Conservation (phyloP, 2,888 invertebrate species). For the Philopedon plagiatum region DNA sequence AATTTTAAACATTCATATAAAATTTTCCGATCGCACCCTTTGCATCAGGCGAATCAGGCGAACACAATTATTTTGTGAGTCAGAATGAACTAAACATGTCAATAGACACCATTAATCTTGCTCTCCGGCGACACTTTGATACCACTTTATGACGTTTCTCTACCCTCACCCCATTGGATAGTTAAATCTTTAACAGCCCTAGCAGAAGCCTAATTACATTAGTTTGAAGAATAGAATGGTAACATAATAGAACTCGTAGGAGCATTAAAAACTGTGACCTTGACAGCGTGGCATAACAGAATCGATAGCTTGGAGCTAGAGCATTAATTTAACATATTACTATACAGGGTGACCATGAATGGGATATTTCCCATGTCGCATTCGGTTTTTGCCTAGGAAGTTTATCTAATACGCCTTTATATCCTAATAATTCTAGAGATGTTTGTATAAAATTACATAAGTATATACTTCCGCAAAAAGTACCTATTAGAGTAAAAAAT, state of each 20-base stretch:
- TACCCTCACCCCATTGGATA: constrained; percentile 34
- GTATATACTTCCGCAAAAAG: no score
- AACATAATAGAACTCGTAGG: constrained; percentile 1
- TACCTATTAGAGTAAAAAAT: no score
- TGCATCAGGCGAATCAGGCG: background rate
- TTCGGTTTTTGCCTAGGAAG: no score
- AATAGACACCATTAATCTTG: constrained; percentile 55
- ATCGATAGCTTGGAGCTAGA: background rate
- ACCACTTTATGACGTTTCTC: constrained; percentile 47
- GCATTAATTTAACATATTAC: no score
- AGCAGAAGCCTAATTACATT: constrained; percentile 35
- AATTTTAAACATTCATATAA: background rate
- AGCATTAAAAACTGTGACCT: background rate
- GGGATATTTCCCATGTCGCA: no score
- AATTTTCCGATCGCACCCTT: background rate
- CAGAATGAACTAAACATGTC: constrained; percentile 51
- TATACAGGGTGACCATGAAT: no score
- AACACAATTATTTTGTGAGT: constrained; percentile 42
- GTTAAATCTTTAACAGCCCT: constrained; percentile 33
- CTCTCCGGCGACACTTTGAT: constrained; percentile 53
- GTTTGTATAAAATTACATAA: no score
- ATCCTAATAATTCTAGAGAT: no score
- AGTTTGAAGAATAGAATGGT: constrained; percentile 19
- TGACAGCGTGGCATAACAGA: no score
- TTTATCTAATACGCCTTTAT: no score